These are phyloP conservation scores for Tetramorium bicarinatum DNA, from an alignment of 2,888 invertebrate species.

Conservation along the genomic window DNA sequence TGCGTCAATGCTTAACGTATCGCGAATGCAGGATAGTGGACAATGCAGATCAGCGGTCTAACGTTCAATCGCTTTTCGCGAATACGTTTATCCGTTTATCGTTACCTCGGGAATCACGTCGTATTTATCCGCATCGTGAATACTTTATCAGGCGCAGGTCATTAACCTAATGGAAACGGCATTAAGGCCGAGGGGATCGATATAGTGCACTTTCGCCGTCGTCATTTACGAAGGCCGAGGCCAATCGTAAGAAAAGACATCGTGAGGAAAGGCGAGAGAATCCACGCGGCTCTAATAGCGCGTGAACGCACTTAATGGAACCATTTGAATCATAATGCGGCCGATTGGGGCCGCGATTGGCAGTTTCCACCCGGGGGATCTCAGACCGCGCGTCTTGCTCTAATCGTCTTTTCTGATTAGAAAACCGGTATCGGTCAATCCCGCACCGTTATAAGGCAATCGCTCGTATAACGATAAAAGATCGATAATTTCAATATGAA, in stretches of 20 bases:
- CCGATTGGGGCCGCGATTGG: slow-evolving; percentile 69
- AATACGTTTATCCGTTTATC: slow-evolving; percentile 24
- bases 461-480: slow-evolving; percentile 40
- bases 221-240: slow-evolving; percentile 62
- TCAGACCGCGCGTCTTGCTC: slow-evolving; percentile 57
- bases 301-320: slow-evolving; percentile 75
- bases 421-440: slow-evolving; percentile 64
- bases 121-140: slow-evolving; percentile 74
- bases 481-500: slow-evolving; percentile 13
- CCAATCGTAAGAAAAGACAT: slow-evolving; percentile 67
- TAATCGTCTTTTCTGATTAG: slow-evolving; percentile 71
- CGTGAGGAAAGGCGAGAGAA: slow-evolving; percentile 54
- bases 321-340: slow-evolving; percentile 77
- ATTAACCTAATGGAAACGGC: slow-evolving; percentile 77
- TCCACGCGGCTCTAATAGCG: slow-evolving; percentile 70
- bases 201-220: slow-evolving; percentile 71
- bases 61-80: slow-evolving; percentile 16
- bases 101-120: slow-evolving; percentile 66
- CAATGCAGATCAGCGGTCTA: slow-evolving; percentile 10
- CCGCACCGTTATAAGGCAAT: slow-evolving; percentile 64
- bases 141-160: slow-evolving; percentile 75
- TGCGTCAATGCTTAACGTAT: background rate
- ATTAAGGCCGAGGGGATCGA: slow-evolving; percentile 71
- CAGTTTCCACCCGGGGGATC: slow-evolving; percentile 62
- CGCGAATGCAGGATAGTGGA: background rate